Evolutionary conservation across 2,797 vertebrate genomes (phyloP).

Genomic region (Prionace glauca): DNA sequence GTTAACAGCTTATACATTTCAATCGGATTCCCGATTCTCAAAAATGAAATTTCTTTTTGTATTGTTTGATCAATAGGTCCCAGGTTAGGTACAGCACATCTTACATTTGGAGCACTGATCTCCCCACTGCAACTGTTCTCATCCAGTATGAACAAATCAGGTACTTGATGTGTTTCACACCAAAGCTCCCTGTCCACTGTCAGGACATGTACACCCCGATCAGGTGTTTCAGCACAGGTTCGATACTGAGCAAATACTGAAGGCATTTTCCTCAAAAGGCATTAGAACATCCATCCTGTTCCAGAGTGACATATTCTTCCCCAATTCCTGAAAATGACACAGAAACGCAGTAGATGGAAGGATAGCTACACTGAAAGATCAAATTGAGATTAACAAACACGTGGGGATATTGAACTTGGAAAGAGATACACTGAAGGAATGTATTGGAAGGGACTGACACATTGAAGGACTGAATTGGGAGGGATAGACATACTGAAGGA

Average conservation of each 20-base stretch:
- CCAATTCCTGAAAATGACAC: neutral
- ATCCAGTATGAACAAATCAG: no score
- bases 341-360: no score
- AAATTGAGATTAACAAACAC: neutral
- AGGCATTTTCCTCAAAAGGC: neutral
- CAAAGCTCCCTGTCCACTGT: neutral
- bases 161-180: neutral
- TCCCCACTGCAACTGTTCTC: no score
- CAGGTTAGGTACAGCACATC: neutral
- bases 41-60: no score
- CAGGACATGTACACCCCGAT: no score
- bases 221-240: neutral
- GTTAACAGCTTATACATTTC: neutral
- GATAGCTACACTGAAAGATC: neutral
- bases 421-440: neutral
- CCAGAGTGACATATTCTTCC: neutral
- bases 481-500: neutral
- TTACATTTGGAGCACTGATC: neutral
- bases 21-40: neutral
- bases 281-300: neutral
- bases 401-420: neutral
- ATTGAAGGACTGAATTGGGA: neutral
- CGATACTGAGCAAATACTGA: neutral
- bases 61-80: neutral
- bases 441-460: neutral